Evolutionary conservation across 2,797 vertebrate species (phyloP).

Genomic region (Acrossocheilus wenchowensis): DNA sequence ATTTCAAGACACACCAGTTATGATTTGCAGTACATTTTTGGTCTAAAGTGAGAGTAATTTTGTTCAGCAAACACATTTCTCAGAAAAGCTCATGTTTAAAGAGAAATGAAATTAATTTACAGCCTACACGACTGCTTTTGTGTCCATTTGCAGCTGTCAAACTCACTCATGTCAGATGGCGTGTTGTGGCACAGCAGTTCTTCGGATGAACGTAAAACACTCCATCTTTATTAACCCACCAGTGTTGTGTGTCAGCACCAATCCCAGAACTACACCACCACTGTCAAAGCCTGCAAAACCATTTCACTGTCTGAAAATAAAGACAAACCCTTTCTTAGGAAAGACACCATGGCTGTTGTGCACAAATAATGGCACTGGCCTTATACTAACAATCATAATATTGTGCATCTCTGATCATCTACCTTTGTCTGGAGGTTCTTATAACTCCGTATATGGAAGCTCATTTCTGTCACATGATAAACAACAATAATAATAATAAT

Average conservation of each 20-base stretch:
- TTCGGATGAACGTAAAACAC: slow-evolving; percentile 1
- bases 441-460: neutral
- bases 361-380: slow-evolving; percentile 62
- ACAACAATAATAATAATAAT: too few species aligned
- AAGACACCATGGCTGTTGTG: slow-evolving; percentile 55
- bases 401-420: neutral
- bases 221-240: slow-evolving; percentile 32
- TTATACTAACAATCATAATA: slow-evolving; percentile 24
- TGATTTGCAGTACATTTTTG: neutral
- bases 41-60: neutral
- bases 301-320: slow-evolving; percentile 69
- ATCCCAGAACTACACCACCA: slow-evolving; percentile 29
- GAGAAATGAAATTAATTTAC: neutral
- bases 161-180: neutral
- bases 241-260: slow-evolving; percentile 35
- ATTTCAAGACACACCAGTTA: neutral
- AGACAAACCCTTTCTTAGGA: slow-evolving; percentile 50
- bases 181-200: neutral
- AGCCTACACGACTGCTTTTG: neutral
- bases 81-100: neutral
- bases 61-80: neutral
- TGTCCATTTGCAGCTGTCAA: slow-evolving; percentile 1
- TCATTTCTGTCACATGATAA: too few species aligned
- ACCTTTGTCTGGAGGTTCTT: neutral
- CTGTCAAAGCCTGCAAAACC: slow-evolving; percentile 67